Base-by-base conservation (phyloP, 2,888 invertebrate species). In the Mythimna vitellina region DNA sequence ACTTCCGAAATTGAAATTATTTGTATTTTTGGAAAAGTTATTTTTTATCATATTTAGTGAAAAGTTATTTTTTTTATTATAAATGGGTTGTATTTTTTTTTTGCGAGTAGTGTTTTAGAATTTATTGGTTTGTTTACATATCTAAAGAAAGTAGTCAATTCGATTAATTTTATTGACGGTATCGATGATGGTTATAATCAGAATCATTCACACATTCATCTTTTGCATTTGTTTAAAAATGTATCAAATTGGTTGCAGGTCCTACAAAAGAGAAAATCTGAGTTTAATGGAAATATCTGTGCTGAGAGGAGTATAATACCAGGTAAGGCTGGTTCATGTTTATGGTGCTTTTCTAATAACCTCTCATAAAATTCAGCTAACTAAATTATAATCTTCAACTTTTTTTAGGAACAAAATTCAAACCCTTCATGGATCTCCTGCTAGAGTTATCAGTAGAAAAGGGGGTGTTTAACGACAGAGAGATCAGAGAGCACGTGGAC, bases 401-500 rank as follows among this genome's bases (percentile, higher is more conserved):
- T 6, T 73, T 65, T 54, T 1, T 79, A 93, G 94, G 92, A 10
- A 86, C 80, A 0, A 90, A 91, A 81, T 95, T 94, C 80, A 96
- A 96, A 86, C 93, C 96, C 0, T 97, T 97, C 87, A 89, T 97
- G 86, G 97, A 97, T 73, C 91, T 96, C 1, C 88, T 97, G 1
- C 89, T 97, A 56, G 96, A 97, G 76, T 85, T 96, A 5, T 90
- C 94, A 3, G 87, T 93, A 46, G 92, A 93, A 25, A 94, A 94
- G 42, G 90, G 88, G 0, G 93, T 88, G 0, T 93, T 97, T 8
- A 96, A 94, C 8, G 96, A 97, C 82, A 87, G 92, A 65, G 96
- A 97, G 84, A 92, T 97, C 12, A 89, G 96, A 74, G 96, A 97
- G 73, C 97, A 97, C 84, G 96, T 97, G 1, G 96, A 97, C 78